Conservation (phyloP, 2,797 vertebrate genomes). For the Molothrus aeneus region DNA sequence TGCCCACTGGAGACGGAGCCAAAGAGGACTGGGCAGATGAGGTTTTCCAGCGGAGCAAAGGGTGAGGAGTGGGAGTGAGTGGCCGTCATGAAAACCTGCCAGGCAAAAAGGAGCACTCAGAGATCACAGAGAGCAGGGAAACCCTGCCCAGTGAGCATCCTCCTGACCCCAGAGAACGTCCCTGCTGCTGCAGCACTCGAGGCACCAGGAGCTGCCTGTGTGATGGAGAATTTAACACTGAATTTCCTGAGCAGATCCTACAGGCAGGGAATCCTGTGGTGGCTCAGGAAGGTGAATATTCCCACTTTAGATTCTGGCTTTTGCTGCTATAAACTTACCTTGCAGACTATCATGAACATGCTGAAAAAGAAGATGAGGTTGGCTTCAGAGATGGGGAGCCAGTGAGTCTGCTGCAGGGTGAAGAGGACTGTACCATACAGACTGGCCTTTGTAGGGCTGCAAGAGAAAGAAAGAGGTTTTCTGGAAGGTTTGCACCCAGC, state of each 20-base stretch:
- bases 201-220: not conserved
- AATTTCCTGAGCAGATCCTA: not conserved
- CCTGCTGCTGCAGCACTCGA: not conserved
- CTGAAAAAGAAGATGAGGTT: conserved; percentile 92
- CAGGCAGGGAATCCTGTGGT: not conserved
- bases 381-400: conserved; percentile 91
- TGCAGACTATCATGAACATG: conserved; percentile 93
- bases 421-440: conserved; percentile 94
- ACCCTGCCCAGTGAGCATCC: not conserved
- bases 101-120: not conserved
- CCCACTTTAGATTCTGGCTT: not conserved
- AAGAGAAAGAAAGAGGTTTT: not conserved
- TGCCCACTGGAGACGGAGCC: conserved; percentile 77
- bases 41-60: conserved; percentile 87
- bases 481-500: not conserved
- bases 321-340: conserved; percentile 78
- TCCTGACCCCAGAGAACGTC: not conserved
- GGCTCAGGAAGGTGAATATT: not conserved
- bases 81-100: conserved; percentile 92
- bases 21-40: conserved; percentile 89
- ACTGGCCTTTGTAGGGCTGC: conserved; percentile 96
- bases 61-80: conserved; percentile 94
- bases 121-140: not conserved
- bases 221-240: not conserved
- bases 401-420: conserved; percentile 90